Percentiles rank a stretch among this genome's conserved stretches.
Evolutionary conservation across 2,888 invertebrate species (phyloP).

Genomic region (Acanthosoma haemorrhoidale): DNA sequence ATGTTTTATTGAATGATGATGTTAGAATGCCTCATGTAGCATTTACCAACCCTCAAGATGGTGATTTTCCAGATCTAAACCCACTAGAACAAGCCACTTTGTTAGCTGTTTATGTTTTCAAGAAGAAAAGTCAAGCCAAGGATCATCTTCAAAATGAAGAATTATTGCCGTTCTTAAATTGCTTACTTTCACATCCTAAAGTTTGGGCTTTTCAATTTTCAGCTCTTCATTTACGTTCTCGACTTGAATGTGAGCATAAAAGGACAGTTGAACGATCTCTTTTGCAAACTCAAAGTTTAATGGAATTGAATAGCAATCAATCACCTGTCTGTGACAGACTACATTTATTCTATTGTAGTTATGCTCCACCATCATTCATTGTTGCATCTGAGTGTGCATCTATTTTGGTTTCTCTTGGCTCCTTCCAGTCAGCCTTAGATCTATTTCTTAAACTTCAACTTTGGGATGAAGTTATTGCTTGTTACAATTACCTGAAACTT

Average conservation of each 20-base stretch:
- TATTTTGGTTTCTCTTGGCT: constrained; percentile 70
- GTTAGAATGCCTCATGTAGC: constrained; percentile 72
- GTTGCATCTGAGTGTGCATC: constrained; percentile 73
- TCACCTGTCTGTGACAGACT: constrained; percentile 48
- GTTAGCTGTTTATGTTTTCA: constrained; percentile 65
- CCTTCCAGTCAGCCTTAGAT: constrained; percentile 78
- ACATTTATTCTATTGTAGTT: constrained; percentile 63
- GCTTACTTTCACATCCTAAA: constrained; percentile 57
- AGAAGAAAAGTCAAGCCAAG: constrained; percentile 68
- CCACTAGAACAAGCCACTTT: constrained; percentile 74
- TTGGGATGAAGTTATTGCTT: constrained; percentile 90
- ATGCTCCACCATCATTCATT: constrained; percentile 68
- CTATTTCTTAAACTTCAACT: constrained; percentile 67
- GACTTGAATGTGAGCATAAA: constrained; percentile 68
- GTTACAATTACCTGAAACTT: constrained; percentile 78
- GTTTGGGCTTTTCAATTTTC: constrained; percentile 73
- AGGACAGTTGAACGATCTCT: constrained; percentile 84
- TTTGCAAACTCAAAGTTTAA: constrained; percentile 44
- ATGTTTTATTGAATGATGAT: constrained; percentile 77
- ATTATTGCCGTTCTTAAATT: constrained; percentile 67
- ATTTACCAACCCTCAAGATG: constrained; percentile 58
- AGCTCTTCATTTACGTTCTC: constrained; percentile 68
- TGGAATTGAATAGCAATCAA: constrained; percentile 29
- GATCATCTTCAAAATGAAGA: constrained; percentile 78
- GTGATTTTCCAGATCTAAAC: constrained; percentile 52